Conservation (phyloP, 1,140 invertebrate species). For the Agrilus planipennis region DNA sequence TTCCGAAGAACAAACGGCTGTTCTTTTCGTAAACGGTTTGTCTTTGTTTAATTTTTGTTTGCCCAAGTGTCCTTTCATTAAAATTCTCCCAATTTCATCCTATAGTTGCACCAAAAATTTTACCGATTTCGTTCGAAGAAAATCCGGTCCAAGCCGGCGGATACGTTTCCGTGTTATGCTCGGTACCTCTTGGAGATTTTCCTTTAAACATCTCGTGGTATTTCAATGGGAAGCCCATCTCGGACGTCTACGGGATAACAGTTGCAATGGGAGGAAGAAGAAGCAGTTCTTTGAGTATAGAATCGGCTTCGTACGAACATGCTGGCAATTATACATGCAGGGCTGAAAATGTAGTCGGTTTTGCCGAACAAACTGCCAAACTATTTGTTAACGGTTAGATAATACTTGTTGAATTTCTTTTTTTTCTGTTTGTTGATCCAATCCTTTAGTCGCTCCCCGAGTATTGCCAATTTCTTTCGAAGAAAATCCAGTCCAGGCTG, state of each 20-base stretch:
- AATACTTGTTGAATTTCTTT: no score
- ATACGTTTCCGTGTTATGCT: constrained; percentile 60
- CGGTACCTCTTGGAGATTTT: constrained; percentile 56
- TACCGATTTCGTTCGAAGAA: constrained; percentile 55
- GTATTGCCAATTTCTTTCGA: constrained; percentile 57
- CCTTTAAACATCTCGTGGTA: constrained; percentile 55
- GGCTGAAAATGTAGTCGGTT: constrained; percentile 64
- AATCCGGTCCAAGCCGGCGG: constrained; percentile 57
- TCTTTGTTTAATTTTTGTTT: no score
- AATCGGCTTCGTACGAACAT: constrained; percentile 57
- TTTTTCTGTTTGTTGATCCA: constrained; percentile 6
- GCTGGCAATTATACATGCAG: constrained; percentile 67
- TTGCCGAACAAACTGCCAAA: constrained; percentile 51
- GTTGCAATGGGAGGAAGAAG: constrained; percentile 36
- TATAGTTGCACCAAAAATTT: constrained; percentile 52
- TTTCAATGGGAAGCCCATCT: constrained; percentile 41
- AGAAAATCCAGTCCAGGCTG: constrained; percentile 54
- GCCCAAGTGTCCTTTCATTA: constrained; percentile 10
- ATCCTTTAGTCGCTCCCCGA: constrained; percentile 45
- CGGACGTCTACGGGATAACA: constrained; percentile 36
- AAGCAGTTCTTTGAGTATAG: constrained; percentile 47
- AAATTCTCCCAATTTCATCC: constrained; percentile 7
- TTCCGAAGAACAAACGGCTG: constrained; percentile 52
- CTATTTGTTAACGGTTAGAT: constrained; percentile 50
- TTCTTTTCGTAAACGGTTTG: constrained; percentile 66